Evolutionary conservation across 1,140 invertebrate genomes (phyloP).

Genomic region (Anthonomus grandis): DNA sequence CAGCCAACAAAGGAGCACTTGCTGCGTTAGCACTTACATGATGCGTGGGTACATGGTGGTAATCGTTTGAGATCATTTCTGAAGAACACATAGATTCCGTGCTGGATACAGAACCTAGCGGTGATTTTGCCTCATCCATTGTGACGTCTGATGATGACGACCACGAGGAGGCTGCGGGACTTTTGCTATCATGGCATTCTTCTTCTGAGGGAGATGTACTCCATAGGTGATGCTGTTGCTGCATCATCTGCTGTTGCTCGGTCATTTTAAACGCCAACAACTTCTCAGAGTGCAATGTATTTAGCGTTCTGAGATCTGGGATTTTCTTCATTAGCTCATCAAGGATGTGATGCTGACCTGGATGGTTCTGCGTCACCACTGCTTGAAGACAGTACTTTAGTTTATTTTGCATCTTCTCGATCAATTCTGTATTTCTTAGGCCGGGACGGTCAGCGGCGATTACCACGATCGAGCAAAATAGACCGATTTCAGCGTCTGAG

Average conservation of each 20-base stretch:
- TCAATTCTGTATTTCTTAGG: constrained; percentile 84
- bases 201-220: constrained; percentile 57
- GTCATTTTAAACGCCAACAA: constrained; percentile 89
- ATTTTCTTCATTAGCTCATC: constrained; percentile 89
- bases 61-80: constrained; percentile 63
- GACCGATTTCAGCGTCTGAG: constrained; percentile 87
- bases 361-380: constrained; percentile 84
- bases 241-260: constrained; percentile 75
- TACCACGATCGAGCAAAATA: constrained; percentile 93
- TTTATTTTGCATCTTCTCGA: constrained; percentile 89
- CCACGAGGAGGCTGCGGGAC: constrained; percentile 61
- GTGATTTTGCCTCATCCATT: constrained; percentile 77
- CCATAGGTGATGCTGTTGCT: constrained; percentile 64
- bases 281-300: constrained; percentile 95
- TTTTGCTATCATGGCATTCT: constrained; percentile 53
- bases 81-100: constrained; percentile 69
- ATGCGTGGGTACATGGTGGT: constrained; percentile 47
- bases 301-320: constrained; percentile 90
- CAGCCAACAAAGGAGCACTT: constrained; percentile 69
- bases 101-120: constrained; percentile 80
- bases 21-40: constrained; percentile 53
- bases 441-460: constrained; percentile 92
- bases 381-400: constrained; percentile 81
- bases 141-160: constrained; percentile 65
- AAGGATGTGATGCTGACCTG: constrained; percentile 72